Percentiles rank a stretch among this genome's conserved stretches.
These are phyloP conservation scores for Odontesthes bonariensis DNA, from an alignment of 2,113 vertebrate species.

Conservation along the genomic window DNA sequence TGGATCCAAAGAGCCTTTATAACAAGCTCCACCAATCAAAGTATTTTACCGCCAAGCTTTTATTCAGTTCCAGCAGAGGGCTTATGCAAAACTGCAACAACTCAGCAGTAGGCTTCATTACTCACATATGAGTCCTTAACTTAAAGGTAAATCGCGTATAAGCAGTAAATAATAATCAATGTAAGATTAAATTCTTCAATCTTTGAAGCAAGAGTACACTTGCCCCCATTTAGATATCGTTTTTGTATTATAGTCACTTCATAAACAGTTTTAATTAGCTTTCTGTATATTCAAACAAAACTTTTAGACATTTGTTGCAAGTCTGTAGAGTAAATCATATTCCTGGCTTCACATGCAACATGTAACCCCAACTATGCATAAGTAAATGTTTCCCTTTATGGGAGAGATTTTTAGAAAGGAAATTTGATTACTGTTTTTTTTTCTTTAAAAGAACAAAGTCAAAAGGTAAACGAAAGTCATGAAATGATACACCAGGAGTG, in stretches of 20 bases:
- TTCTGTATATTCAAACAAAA: not conserved
- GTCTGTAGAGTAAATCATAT: not conserved
- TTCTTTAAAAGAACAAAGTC: no score
- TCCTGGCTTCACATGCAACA: not conserved
- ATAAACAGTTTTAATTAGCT: not conserved
- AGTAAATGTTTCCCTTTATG: no score
- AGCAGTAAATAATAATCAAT: slow-evolving; percentile 24
- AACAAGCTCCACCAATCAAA: slow-evolving; percentile 28
- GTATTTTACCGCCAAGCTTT: slow-evolving; percentile 30
- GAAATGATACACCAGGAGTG: no score
- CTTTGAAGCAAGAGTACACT: not conserved
- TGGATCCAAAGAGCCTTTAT: slow-evolving; percentile 30
- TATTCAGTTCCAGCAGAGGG: slow-evolving; percentile 4
- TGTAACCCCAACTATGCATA: no score
- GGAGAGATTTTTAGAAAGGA: no score
- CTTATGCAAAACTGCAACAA: slow-evolving; percentile 1
- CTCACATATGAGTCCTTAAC: slow-evolving; percentile 11
- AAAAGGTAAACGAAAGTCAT: no score
- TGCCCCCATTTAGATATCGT: not conserved
- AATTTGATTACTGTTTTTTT: no score
- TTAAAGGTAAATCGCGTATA: not conserved
- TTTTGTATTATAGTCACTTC: slow-evolving; percentile 2
- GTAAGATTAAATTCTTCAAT: slow-evolving; percentile 7
- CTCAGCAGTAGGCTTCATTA: slow-evolving; percentile 14
- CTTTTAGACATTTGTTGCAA: not conserved